Base-by-base conservation (phyloP, 2,113 vertebrate species). In the Engraulis encrasicolus region DNA sequence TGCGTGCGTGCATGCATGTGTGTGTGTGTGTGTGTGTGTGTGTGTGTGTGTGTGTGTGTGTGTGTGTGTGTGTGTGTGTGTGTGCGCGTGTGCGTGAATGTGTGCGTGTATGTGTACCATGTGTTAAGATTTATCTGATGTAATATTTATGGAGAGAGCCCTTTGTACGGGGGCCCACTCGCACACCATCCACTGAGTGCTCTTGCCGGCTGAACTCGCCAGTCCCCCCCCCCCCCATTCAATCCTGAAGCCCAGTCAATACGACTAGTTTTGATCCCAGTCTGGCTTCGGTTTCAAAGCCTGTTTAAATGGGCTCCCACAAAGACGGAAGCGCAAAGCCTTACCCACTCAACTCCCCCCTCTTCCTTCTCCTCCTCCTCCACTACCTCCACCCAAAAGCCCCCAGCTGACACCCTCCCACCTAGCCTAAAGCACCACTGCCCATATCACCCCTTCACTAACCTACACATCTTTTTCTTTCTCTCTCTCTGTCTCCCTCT, bases 201-300 rank as follows among this genome's bases (percentile, higher is more conserved):
- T 3, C 81, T 89, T 71, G 40, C 87, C 87, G 90, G 86, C 84
- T 90, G 91, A 92, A 91, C 89, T 90, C 89, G 86, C 79, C 89
- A 88, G 91, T 92, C 91, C 88, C 88, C 71, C 84, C 81, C n/a
- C 85, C 89, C 88, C 91, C 90, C 90, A 89, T 86, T 92, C 89
- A 91, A 89, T 93, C 89, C 36, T 74, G 88, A 89, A 88, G 89
- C 88, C 90, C 91, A 92, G 92, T 94, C 93, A 91, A 92, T 92
- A 93, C 91, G 92, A 92, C 90, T 93, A 93, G 93, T 93, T 92
- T 91, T 93, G 91, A 94, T 94, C 90, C 91, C 91, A 89, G 92
- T 92, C 92, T 94, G 92, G 92, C 92, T 94, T 92, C 88, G 91
- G 92, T 95, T 95, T 95, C 94, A 95, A 94, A 95, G 91, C 87